These are phyloP conservation scores for Siniperca scherzeri DNA, from an alignment of 2,797 vertebrate genomes.

Conservation along the genomic window DNA sequence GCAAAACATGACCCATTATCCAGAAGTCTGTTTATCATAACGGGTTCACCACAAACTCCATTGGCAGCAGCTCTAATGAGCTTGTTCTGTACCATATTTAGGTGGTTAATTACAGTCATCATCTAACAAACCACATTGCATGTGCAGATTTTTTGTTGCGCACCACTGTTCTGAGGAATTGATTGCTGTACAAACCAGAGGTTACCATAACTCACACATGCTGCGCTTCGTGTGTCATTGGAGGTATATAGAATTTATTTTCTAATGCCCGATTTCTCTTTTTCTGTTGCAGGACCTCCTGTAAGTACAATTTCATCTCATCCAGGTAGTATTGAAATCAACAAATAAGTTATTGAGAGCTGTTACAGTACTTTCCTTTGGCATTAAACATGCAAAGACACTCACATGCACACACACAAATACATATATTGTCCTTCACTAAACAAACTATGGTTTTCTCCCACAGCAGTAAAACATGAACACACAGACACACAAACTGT, in stretches of 20 bases:
- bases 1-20: slow-evolving; percentile 68
- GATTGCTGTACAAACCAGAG: slow-evolving; percentile 65
- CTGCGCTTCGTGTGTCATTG: slow-evolving; percentile 35
- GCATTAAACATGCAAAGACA: slow-evolving; percentile 19
- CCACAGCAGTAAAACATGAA: slow-evolving; percentile 55
- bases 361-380: slow-evolving; percentile 1
- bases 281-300: slow-evolving; percentile 83
- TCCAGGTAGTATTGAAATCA: slow-evolving; percentile 77
- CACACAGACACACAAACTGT: slow-evolving; percentile 46
- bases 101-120: slow-evolving; percentile 73
- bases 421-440: background rate
- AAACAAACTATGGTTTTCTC: slow-evolving; percentile 14
- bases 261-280: slow-evolving; percentile 68
- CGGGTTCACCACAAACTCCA: slow-evolving; percentile 59
- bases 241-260: slow-evolving; percentile 19
- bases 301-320: slow-evolving; percentile 82
- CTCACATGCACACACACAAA: background rate
- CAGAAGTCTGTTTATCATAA: slow-evolving; percentile 80
- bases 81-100: slow-evolving; percentile 73
- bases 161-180: slow-evolving; percentile 51
- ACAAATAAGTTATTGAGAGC: background rate
- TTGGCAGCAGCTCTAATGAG: slow-evolving; percentile 75
- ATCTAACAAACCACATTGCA: slow-evolving; percentile 71
- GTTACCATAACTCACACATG: slow-evolving; percentile 37
- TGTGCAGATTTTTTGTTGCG: slow-evolving; percentile 49